Conservation (phyloP, 2,888 invertebrate genomes). For the Carabus problematicus region DNA sequence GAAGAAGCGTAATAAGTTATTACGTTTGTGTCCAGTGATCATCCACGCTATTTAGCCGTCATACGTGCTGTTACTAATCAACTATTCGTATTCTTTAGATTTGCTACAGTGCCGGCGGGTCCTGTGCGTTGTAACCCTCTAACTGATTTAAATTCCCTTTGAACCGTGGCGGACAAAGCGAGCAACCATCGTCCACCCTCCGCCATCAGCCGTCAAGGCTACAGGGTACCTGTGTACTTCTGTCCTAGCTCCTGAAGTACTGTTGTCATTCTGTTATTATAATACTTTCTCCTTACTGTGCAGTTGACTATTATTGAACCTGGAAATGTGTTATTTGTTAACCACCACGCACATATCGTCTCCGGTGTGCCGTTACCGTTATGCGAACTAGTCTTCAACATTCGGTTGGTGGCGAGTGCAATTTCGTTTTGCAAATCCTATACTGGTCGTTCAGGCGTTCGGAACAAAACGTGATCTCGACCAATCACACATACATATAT, state of each 20-base stretch:
- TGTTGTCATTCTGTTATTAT: no score
- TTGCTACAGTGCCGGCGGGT: slow-evolving; percentile 2
- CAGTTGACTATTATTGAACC: no score
- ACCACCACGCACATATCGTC: no score
- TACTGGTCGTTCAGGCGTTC: slow-evolving; percentile 12
- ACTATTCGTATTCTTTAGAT: slow-evolving; percentile 29
- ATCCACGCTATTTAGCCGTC: background rate
- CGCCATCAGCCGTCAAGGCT: slow-evolving; percentile 11
- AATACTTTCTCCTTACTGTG: no score
- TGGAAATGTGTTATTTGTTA: no score
- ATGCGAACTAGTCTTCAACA: no score
- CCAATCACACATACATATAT: no score
- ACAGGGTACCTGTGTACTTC: no score
- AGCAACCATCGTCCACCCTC: background rate
- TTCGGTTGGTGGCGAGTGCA: no score
- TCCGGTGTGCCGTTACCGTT: no score
- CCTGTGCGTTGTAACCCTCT: background rate
- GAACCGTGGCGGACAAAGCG: slow-evolving; percentile 33
- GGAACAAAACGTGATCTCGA: background rate
- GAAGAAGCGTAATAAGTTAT: no score
- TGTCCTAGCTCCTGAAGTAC: slow-evolving; percentile 13
- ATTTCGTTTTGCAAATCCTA: slow-evolving; percentile 13
- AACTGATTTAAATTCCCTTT: slow-evolving; percentile 44
- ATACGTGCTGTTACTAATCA: slow-evolving; percentile 8
- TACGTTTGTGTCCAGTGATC: no score